Base-by-base conservation (phyloP, 2,888 invertebrate genomes). In the Lasioglossum vierecki region DNA sequence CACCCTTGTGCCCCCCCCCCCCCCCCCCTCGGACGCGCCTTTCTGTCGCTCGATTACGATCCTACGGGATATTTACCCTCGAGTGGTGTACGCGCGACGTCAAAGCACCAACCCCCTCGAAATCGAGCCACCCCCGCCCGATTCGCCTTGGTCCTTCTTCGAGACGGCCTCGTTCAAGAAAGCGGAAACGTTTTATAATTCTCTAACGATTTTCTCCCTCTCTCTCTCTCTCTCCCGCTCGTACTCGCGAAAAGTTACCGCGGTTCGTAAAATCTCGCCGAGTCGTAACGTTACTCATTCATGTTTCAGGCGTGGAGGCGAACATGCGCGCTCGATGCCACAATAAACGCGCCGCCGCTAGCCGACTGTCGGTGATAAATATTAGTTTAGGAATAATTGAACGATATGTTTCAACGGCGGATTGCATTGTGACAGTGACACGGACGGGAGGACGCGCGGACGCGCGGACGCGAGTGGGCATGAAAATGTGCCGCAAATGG, bases 381-480 rank as follows among this genome's bases (percentile, higher is more conserved):
- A 88, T 90, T 88, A 88, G 88, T 84, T 89, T 82, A 84, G 83
- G 83, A 87, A 90, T 89, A 89, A 90, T 89, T 85, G 84, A 84
- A 81, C 82, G 82, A 80, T 82, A 80, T 78, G 83, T 86, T 88
- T 82, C 86, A 78, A 83, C 79, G 83, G 82, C 84, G 80, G 79
- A 80, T 89, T 80, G 84, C 82, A 80, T 78, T 76, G 84, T 82
- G 82, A 84, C 83, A 79, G 77, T 70, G 78, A 80, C 80, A 82
- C 71, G 81, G 35, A 49, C 74, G 63, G 80, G 11, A 74, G 74
- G 44, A 49, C 30, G 46, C 76, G 76, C 44, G 68, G 79, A 72
- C 66, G 63, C 79, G 75, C 44, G 68, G 79, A 72, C 66, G 63
- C 79, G 75, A 41, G 66, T 13, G 75, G 66, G 73, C 80, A 79